A percentile compares a stretch with the other conserved stretches of the same genome.
Evolutionary conservation across 2,888 invertebrate genomes (phyloP).

Genomic region (Congeria kusceri): DNA sequence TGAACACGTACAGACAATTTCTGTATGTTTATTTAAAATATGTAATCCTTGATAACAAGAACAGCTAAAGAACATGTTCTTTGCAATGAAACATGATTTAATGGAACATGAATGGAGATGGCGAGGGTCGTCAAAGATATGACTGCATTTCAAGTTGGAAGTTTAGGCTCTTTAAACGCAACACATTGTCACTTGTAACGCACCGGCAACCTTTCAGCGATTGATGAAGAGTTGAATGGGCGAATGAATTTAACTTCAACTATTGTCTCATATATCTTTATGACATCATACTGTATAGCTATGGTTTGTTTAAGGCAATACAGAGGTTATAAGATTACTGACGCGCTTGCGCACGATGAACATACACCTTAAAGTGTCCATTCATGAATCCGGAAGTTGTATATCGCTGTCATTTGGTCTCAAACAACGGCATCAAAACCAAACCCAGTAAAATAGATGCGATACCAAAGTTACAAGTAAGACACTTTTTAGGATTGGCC

Average conservation of each 20-base stretch:
- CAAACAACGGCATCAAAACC: too few relatives aligned
- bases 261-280: too few relatives aligned
- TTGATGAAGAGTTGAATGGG: conserved; percentile 25
- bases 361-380: neutral
- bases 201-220: conserved; percentile 18
- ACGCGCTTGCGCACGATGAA: too few relatives aligned
- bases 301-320: too few relatives aligned
- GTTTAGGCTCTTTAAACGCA: conserved; percentile 1
- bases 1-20: neutral
- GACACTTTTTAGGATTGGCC: conserved; percentile 13
- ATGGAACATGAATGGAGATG: neutral
- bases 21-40: neutral
- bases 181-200: neutral
- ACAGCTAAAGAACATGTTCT: too few relatives aligned
- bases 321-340: too few relatives aligned
- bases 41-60: neutral
- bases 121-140: neutral
- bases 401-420: neutral
- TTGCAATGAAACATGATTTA: too few relatives aligned
- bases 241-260: conserved; percentile 16
- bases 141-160: conserved; percentile 28
- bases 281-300: neutral
- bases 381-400: neutral
- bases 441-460: too few relatives aligned
- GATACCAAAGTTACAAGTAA: too few relatives aligned